Conservation (phyloP, 2,797 vertebrate species). For the Prionace glauca region DNA sequence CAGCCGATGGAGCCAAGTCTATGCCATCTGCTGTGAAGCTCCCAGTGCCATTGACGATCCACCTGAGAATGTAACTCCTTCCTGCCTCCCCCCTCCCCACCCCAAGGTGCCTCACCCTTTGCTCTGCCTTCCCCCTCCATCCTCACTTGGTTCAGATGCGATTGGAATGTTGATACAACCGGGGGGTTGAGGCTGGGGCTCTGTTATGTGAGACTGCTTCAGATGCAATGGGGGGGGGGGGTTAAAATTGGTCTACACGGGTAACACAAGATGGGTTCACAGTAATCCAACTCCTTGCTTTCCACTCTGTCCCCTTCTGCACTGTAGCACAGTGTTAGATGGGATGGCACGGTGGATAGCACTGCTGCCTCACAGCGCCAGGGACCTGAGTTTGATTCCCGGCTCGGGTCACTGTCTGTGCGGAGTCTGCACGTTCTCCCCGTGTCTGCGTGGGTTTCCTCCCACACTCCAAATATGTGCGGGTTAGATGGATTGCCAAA, state of each 20-base stretch:
- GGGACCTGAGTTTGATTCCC: too few species aligned
- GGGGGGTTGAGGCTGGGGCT: not conserved
- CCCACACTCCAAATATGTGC: too few species aligned
- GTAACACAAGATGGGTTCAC: not conserved
- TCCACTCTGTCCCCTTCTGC: not conserved
- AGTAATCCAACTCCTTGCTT: not conserved
- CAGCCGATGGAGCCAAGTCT: not conserved
- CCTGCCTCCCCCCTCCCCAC: not conserved
- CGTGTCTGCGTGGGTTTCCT: too few species aligned
- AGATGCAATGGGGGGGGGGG: not conserved
- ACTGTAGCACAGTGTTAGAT: not conserved
- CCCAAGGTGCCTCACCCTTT: not conserved
- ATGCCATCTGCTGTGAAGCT: not conserved
- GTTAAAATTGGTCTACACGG: not conserved
- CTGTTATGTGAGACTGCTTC: not conserved
- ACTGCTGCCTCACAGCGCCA: too few species aligned
- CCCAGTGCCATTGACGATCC: not conserved
- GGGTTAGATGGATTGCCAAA: too few species aligned
- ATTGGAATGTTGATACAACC: not conserved
- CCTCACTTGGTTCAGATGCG: not conserved
- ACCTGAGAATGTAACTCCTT: not conserved
- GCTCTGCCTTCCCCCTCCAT: not conserved
- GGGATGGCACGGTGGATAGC: too few species aligned
- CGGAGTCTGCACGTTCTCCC: too few species aligned
- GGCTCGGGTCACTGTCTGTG: too few species aligned